These are phyloP conservation scores for Falco peregrinus DNA, from an alignment of 2,797 vertebrate genomes.

Conservation along the genomic window DNA sequence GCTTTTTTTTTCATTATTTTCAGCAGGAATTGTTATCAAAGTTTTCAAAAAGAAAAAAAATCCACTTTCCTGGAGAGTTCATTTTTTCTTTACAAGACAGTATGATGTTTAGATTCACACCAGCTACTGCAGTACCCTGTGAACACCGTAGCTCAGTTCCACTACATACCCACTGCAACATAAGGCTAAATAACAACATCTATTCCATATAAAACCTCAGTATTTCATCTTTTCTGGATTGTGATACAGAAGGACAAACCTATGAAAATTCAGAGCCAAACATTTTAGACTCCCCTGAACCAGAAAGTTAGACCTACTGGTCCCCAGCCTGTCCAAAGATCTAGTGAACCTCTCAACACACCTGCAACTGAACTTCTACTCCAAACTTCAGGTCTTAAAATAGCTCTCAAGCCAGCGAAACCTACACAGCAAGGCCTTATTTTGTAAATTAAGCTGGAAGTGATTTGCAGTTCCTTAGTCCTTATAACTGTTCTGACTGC, in stretches of 20 bases:
- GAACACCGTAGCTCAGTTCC: neutral
- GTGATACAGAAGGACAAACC: neutral
- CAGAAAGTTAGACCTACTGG: constrained; percentile 10
- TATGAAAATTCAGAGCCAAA: neutral
- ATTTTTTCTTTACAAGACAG: neutral
- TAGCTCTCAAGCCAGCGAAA: neutral
- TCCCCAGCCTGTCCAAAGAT: constrained; percentile 2
- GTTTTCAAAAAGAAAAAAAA: neutral
- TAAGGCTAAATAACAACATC: neutral
- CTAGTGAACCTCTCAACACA: neutral
- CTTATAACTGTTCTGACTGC: neutral
- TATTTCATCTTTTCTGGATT: neutral
- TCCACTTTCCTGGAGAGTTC: neutral
- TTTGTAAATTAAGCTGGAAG: neutral
- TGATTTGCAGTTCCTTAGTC: neutral
- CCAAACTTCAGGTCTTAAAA: neutral
- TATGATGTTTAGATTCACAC: neutral
- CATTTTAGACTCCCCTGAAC: neutral
- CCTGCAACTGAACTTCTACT: neutral
- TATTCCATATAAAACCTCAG: rapidly evolving
- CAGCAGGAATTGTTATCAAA: neutral
- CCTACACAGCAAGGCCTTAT: neutral
- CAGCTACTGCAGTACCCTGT: neutral
- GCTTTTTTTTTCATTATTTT: neutral
- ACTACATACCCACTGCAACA: neutral